Evolutionary conservation across 2,113 vertebrate genomes (phyloP), one percentile per base, ranked within the genome.

Genomic region (Ahaetulla prasina): DNA sequence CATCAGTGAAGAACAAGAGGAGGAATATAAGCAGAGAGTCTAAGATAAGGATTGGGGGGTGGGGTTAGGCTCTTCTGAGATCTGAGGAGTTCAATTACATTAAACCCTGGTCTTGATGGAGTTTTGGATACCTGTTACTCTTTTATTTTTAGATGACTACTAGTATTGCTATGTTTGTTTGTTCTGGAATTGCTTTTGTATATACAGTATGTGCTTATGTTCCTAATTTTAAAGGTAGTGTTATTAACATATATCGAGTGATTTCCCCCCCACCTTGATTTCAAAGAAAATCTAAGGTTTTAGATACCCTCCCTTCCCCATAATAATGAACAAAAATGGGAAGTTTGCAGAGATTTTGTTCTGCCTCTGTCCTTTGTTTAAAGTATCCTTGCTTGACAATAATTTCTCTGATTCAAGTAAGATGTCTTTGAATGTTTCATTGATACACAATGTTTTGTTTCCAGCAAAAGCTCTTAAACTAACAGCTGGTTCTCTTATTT

Each of bases 391-490:
- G 53, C 35, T 43, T 57, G 20, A 45, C 5, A 95, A 49, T 10
- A 47, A 3, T 92, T 87, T 93, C 88, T 92, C 35, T 22, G 5
- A 91, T 12, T 45, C 93, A 63, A 53, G 93, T 93, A 74, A 93
- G 88, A 93, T 5, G 0, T 68, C 39, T 30, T 87, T 92, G 35
- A 89, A 53, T 87, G 27, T 85, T 93, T 49, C n/a, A 91, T 35
- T 80, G 92, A 91, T 35, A 53, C 35, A 49, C 49, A 84, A 52
- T 55, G 18, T 54, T 43, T 85, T 88, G 7, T 45, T 14, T 25
- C 63, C 63, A 39, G 52, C 74, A 85, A 20, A 49, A 85, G 68
- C 74, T 94, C 89, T 93, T 89, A 92, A 92, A 94, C 49, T 94
- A 92, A 7, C 85, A 3, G 12, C 43, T 95, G 93, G 85, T 90